A percentile compares a stretch with the other conserved stretches of the same genome.
These are phyloP conservation scores for Podocnemis expansa DNA, from an alignment of 2,113 vertebrate genomes.

Conservation along the genomic window DNA sequence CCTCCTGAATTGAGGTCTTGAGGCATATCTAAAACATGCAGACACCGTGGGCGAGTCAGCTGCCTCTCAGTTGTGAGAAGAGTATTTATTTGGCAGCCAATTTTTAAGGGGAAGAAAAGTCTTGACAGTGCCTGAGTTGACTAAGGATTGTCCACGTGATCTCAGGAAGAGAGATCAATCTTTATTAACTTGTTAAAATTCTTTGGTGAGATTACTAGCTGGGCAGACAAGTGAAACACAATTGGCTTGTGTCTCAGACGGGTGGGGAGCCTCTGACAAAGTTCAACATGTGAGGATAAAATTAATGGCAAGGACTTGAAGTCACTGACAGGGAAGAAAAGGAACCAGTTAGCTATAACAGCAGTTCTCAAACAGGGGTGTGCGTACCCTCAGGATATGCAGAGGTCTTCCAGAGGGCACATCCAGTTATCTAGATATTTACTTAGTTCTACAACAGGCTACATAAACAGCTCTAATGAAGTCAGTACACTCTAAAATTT, in stretches of 20 bases:
- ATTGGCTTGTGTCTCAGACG: not conserved
- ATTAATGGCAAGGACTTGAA: not conserved
- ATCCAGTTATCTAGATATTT: no score
- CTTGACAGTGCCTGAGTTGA: constrained; percentile 45
- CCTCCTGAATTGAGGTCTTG: not conserved
- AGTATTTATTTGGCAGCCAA: constrained; percentile 43
- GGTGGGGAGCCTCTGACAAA: not conserved
- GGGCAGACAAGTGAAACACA: not conserved
- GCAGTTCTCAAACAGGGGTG: no score
- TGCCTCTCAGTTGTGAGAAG: not conserved
- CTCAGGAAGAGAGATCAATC: constrained; percentile 55
- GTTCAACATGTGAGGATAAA: not conserved
- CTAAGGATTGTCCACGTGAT: constrained; percentile 47
- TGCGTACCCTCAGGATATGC: no score
- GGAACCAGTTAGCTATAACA: not conserved
- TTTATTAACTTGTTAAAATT: constrained; percentile 43
- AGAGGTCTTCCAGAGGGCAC: no score
- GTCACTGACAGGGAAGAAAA: not conserved
- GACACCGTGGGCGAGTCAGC: not conserved
- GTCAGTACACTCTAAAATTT: no score
- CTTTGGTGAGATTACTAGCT: constrained; percentile 23
- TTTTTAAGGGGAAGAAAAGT: constrained; percentile 30
- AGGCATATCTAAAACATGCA: rapidly evolving
- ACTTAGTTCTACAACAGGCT: no score
- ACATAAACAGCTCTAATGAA: no score